Evolutionary conservation across 2,888 invertebrate species (phyloP), one percentile per base, ranked within the genome.

Genomic region (Eustalomyia histrio): DNA sequence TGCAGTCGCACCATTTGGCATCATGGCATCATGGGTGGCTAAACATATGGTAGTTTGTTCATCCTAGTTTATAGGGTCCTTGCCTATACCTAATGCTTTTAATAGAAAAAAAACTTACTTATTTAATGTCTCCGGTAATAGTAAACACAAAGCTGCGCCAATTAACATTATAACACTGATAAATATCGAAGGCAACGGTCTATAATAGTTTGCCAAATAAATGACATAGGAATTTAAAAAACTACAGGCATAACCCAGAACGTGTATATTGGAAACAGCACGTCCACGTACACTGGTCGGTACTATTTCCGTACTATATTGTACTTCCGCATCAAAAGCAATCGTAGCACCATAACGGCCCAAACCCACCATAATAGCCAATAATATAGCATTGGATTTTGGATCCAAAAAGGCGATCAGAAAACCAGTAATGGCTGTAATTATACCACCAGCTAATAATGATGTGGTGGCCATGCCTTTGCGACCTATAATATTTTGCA

Each of bases 241-340:
- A 75, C 92, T 92, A 35, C 92, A 92, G 1, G 91, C 92, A 85
- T 92, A 92, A 2, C 93, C 94, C n/a, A 92, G 91, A 0, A 93
- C 92, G 85, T 94, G 93, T 1, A 93, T 91, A 43, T 92, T 91
- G 9, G 93, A 92, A 4, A 94, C 92, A n/a, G 93, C 93, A 84
- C 92, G 92, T 0, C 93, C 94, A 29, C 93, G 88, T 0, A 94
- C 92, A 58, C 92, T 92, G 0, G 93, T 93, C 10, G 94, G 94
- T 60, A 93, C 92, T 39, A 94, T 88, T 87, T 94, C 94, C 0
- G 93, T 92, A 1, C 93, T 93, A 84, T 94, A 94, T 86, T 94
- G 94, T 14, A 92, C 92, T 21, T 93, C 93, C 4, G 93, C 93
- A 87, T 93, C 93, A 85, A 93, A 93, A 12, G 93, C 92, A 0